Conservation (phyloP, 2,888 invertebrate species). For the Fissipunctia ypsillon region DNA sequence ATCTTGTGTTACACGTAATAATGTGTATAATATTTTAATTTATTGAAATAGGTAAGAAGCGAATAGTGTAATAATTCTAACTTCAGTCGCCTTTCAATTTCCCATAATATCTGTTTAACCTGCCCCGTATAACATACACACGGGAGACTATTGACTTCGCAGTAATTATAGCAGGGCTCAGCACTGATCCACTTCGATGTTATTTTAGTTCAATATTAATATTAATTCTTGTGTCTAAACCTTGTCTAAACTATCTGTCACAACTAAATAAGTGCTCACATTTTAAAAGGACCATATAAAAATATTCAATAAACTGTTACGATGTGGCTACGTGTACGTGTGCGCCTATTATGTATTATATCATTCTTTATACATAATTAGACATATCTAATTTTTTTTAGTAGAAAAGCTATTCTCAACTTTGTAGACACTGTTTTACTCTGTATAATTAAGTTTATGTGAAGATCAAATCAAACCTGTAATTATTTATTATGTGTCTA, state of each 20-base stretch:
- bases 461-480: conserved; percentile 40
- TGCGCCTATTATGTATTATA: neutral
- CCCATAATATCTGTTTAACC: neutral
- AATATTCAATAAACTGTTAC: neutral
- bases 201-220: conserved; percentile 1
- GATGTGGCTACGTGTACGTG: conserved; percentile 1
- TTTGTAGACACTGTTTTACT: neutral
- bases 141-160: neutral
- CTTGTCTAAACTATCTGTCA: neutral
- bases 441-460: conserved; percentile 24
- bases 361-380: no score
- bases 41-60: conserved; percentile 22
- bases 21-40: conserved; percentile 3
- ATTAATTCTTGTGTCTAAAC: neutral
- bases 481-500: conserved; percentile 38
- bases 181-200: neutral
- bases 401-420: neutral
- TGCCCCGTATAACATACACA: neutral
- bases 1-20: neutral
- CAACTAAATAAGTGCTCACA: neutral
- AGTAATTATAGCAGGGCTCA: neutral
- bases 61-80: neutral
- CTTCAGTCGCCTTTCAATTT: neutral
- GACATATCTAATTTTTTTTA: no score
- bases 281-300: neutral